Base-by-base conservation (phyloP, 2,113 vertebrate species). In the Anseranas semipalmata region DNA sequence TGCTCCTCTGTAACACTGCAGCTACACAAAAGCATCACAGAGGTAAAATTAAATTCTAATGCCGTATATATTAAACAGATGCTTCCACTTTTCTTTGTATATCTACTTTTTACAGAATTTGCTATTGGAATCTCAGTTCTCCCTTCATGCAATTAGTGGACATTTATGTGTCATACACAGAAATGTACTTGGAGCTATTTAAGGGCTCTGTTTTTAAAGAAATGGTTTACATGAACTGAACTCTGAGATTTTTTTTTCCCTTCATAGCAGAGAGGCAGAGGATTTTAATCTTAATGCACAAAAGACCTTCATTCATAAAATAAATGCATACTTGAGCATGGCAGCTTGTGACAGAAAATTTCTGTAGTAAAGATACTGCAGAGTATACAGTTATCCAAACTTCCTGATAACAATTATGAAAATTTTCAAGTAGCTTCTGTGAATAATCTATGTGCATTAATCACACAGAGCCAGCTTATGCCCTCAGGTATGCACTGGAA, bases 1-100 rank as follows among this genome's bases (percentile, higher is more conserved):
- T 98, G 98, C 98, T 98, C 98, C 98, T 98, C 98, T 98, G 98
- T 96, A 97, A 98, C 98, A 97, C 95, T 98, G 97, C 98, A 97
- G 97, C 97, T 98, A 97, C 97, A 99, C 98, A 99, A 99, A 98
- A 99, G 98, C 98, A 98, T 98, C 98, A 96, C 98, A 97, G 98
- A 98, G 98, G 98, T 98, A 98, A 98, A 98, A 99, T 99, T 98
- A 98, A 98, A 98, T 98, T 98, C 98, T 98, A 98, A 98, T 98
- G 98, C 97, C 97, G 98, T 98, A 97, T 97, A 98, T 98, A 98
- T 97, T 98, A 98, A 98, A 98, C 98, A 98, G 99, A 99, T 98
- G 98, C 98, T 98, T 98, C 98, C 98, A 98, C 98, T 98, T 98
- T 98, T 98, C 98, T 98, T 98, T 98, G 98, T 98, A 97, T 96